phyloP scores from a whole-genome alignment of 2,888 invertebrate genomes.

The Conistra vaccinii region DNA sequence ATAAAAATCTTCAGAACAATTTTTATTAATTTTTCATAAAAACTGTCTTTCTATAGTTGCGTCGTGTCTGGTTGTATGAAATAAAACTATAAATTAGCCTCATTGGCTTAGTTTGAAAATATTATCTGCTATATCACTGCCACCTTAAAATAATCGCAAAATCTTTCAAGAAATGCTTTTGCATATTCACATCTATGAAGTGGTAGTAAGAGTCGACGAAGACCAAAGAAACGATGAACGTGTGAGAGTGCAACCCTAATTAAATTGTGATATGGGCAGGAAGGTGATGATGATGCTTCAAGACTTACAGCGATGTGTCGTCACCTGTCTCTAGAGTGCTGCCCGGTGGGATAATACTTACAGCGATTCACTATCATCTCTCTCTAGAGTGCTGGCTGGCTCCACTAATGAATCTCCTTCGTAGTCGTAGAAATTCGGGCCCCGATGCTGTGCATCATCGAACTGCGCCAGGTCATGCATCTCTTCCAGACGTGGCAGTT shows the following conservation, averaged over 20 bases:
- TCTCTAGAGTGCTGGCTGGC: slow-evolving; percentile 63
- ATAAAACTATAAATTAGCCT: neutral
- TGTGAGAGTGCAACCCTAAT: neutral
- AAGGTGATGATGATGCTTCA: neutral
- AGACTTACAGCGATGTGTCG: slow-evolving; percentile 11
- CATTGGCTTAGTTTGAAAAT: neutral
- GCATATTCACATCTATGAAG: neutral
- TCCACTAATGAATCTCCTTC: slow-evolving; percentile 49
- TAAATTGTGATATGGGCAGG: neutral
- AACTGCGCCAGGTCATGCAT: slow-evolving; percentile 72
- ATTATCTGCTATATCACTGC: neutral
- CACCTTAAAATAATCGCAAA: neutral
- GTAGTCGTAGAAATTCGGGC: slow-evolving; percentile 75
- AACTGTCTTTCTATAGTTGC: neutral
- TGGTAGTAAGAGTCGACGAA: neutral
- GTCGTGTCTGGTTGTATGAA: neutral
- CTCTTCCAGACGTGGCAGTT: slow-evolving; percentile 60
- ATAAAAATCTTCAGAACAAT: neutral
- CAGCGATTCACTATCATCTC: slow-evolving; percentile 23
- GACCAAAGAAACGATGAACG: neutral
- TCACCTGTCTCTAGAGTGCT: slow-evolving; percentile 56
- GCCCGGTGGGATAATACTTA: slow-evolving; percentile 29
- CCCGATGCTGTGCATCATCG: slow-evolving; percentile 79
- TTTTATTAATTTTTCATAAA: neutral
- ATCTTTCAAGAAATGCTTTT: neutral